Evolutionary conservation across 1,140 invertebrate species (phyloP), one percentile per base, ranked within the genome.

Genomic region (Drosophila miranda): DNA sequence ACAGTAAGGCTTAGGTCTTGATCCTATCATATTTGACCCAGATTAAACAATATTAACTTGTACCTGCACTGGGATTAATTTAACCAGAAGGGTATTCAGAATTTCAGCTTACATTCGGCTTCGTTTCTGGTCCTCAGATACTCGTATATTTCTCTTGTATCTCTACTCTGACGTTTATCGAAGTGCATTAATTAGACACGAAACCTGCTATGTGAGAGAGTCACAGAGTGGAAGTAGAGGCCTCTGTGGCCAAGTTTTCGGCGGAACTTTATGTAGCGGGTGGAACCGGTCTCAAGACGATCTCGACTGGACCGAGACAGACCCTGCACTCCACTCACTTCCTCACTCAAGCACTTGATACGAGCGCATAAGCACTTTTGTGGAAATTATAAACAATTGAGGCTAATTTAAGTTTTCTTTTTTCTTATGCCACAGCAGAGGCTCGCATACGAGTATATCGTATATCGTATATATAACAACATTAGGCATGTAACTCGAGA

Each of bases 381-480:
- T 51, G 50, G 43, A 61, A 86, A 86, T 86, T 86, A 86, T 87
- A 86, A 86, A 86, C 81, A 86, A 86, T 86, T 84, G 81, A 86
- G 81, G 74, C 81, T 84, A 86, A 86, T 86, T 86, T 84, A 86
- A 60, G 81, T 75, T 86, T 54, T 57, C 55, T 57, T 62, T 48
- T 62, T 16, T 72, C 48, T 38, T 50, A 49, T 28, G 19, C 43
- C 54, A 44, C 54, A 44, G 34, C 43, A 41, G 21, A 38, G 44
- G 38, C 57, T 61, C 9, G 9, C 19, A 19, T 19, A 19, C 19
- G 1, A 16, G 38, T 30, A 60, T 50, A 45, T 63, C 30, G 44
- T 42, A 64, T 38, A 54, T 71, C 28, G 43, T 51, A 38, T 55
- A 71, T 51, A 69, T 72, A 81, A 62, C 79, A 73, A 51, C 62